These are phyloP conservation scores for Saccopteryx bilineata DNA, from an alignment of 2,113 vertebrate species.

Conservation along the genomic window DNA sequence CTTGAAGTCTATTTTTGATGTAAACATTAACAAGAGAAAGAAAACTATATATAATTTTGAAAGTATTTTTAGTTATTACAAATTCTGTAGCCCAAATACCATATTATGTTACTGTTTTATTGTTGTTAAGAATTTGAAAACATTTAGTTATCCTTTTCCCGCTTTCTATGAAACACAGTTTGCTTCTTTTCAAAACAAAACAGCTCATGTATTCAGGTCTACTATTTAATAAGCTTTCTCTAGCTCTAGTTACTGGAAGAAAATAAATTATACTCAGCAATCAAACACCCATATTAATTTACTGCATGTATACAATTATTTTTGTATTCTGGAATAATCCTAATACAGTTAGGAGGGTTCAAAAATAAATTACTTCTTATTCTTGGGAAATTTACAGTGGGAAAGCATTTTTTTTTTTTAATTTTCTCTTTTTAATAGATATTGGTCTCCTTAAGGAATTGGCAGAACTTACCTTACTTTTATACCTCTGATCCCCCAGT, in stretches of 20 bases:
- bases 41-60: not conserved
- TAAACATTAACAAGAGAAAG: slow-evolving; percentile 25
- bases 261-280: slow-evolving; percentile 19
- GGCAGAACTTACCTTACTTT: slow-evolving; percentile 93
- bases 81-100: slow-evolving; percentile 22
- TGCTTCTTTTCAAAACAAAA: slow-evolving; percentile 55
- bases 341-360: not conserved
- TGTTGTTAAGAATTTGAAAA: slow-evolving; percentile 37
- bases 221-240: slow-evolving; percentile 1
- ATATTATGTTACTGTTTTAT: not conserved
- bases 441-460: not conserved
- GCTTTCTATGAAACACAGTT: not conserved
- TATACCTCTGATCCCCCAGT: slow-evolving; percentile 96
- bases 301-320: not conserved
- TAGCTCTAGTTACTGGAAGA: not conserved
- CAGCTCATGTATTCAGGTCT: not conserved
- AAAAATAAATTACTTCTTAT: not conserved
- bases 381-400: not conserved
- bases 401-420: not conserved
- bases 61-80: not conserved
- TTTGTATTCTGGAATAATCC: not conserved
- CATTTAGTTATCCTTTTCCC: not conserved
- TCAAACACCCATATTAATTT: not conserved
- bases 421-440: not conserved
- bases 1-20: not conserved